These are phyloP conservation scores for Apostichopus leukothele DNA, from an alignment of 53 echinoderm and acorn worm genomes.

Conservation along the genomic window DNA sequence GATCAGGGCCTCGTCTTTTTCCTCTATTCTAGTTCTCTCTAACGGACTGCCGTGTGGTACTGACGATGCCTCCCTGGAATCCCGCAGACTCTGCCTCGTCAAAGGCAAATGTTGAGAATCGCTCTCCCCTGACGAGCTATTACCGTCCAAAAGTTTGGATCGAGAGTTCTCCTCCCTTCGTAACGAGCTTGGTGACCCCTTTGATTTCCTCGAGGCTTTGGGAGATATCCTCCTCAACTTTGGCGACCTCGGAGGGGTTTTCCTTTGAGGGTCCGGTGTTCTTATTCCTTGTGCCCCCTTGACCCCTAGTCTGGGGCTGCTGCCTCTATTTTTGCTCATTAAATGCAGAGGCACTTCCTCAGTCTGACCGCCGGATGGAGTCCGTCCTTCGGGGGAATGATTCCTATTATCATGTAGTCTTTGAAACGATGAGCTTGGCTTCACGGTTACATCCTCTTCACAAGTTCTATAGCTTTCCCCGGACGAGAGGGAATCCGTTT, in stretches of 20 bases:
- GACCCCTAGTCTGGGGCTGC: not conserved
- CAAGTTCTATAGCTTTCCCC: slow-evolving; percentile 46
- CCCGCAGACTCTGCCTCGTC: not conserved
- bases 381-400: not conserved
- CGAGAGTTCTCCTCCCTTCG: slow-evolving; percentile 44
- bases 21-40: slow-evolving; percentile 25
- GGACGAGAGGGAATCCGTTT: slow-evolving; percentile 33
- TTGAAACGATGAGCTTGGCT: slow-evolving; percentile 43
- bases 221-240: slow-evolving; percentile 35
- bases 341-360: slow-evolving; percentile 44
- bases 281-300: not conserved
- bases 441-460: slow-evolving; percentile 28
- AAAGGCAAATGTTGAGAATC: slow-evolving; percentile 21
- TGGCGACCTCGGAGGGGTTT: slow-evolving; percentile 27
- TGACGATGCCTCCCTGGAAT: slow-evolving; percentile 20
- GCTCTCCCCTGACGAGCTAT: slow-evolving; percentile 37
- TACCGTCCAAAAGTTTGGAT: slow-evolving; percentile 30
- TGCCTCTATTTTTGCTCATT: slow-evolving; percentile 13
- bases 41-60: not conserved
- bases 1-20: slow-evolving; percentile 31
- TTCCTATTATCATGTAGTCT: slow-evolving; percentile 23
- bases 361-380: not conserved
- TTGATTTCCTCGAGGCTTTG: slow-evolving; percentile 5
- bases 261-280: slow-evolving; percentile 13
- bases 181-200: slow-evolving; percentile 39